Percentiles rank a stretch among this genome's conserved stretches.
Conservation (phyloP, 2,888 invertebrate species). For the Odontomyia ornata region DNA sequence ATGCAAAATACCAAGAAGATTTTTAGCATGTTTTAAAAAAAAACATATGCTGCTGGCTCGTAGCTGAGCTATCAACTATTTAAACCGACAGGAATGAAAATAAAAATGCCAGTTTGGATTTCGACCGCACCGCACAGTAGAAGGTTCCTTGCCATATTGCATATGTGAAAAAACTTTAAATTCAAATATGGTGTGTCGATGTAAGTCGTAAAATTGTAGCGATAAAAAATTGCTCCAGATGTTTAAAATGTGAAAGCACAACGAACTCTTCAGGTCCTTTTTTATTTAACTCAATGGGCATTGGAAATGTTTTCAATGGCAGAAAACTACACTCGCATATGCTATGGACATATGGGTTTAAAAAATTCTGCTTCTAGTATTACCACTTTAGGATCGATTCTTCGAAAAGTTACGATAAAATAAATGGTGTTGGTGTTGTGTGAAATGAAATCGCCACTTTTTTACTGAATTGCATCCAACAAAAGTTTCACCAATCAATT, state of each 20-base stretch:
- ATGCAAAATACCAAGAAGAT: constrained; percentile 5
- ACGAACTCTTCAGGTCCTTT: not conserved
- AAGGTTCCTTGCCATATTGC: not conserved
- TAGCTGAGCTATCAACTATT: constrained; percentile 24
- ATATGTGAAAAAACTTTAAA: not conserved
- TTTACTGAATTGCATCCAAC: not conserved
- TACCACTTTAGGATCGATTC: not conserved
- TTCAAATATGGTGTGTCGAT: too few relatives aligned
- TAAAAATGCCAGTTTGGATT: not conserved
- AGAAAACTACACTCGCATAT: not conserved
- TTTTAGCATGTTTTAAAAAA: not conserved
- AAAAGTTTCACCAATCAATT: not conserved
- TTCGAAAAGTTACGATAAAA: not conserved
- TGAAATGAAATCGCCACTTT: not conserved
- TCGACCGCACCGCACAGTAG: not conserved
- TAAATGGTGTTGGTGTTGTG: not conserved
- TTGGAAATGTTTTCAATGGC: not conserved
- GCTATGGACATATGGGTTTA: not conserved
- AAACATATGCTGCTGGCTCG: not conserved
- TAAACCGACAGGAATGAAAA: constrained; percentile 6
- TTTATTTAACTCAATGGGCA: not conserved
- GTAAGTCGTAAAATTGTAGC: not conserved
- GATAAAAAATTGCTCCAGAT: constrained; percentile 2
- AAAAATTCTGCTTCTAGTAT: not conserved
- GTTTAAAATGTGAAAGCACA: not conserved